These are phyloP conservation scores for Heliocidaris erythrogramma DNA, from an alignment of 35 echinoderm and acorn worm species.

Conservation along the genomic window DNA sequence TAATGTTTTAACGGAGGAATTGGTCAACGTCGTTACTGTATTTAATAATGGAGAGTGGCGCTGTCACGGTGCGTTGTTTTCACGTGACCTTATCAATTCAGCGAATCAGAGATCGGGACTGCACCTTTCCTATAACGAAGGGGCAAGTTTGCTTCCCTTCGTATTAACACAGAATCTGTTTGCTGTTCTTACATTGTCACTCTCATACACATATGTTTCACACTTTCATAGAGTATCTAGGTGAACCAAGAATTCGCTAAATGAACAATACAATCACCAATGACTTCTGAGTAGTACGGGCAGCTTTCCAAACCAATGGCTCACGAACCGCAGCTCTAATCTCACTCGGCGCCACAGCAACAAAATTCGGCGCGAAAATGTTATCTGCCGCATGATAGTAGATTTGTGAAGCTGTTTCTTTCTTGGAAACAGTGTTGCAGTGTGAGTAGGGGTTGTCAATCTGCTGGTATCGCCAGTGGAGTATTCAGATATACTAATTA, in stretches of 20 bases:
- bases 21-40: neutral
- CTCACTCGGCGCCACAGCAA: neutral
- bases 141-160: neutral
- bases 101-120: neutral
- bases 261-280: neutral
- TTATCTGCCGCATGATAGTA: too few species aligned
- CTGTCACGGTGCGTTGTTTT: neutral
- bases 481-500: too few species aligned
- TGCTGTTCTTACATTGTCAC: too few species aligned
- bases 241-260: neutral
- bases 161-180: too few species aligned
- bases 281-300: neutral
- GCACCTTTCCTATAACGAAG: too few species aligned
- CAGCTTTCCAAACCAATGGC: slow-evolving; percentile 15
- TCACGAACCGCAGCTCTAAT: neutral
- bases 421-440: neutral
- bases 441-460: too few species aligned
- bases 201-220: too few species aligned
- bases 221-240: too few species aligned
- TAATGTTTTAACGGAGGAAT: too few species aligned
- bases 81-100: neutral
- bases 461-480: too few species aligned
- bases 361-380: neutral
- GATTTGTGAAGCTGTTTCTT: neutral
- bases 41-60: neutral